These are phyloP conservation scores for Hippasteria phrygiana DNA, from an alignment of 53 echinoderm and acorn worm species.

Conservation along the genomic window DNA sequence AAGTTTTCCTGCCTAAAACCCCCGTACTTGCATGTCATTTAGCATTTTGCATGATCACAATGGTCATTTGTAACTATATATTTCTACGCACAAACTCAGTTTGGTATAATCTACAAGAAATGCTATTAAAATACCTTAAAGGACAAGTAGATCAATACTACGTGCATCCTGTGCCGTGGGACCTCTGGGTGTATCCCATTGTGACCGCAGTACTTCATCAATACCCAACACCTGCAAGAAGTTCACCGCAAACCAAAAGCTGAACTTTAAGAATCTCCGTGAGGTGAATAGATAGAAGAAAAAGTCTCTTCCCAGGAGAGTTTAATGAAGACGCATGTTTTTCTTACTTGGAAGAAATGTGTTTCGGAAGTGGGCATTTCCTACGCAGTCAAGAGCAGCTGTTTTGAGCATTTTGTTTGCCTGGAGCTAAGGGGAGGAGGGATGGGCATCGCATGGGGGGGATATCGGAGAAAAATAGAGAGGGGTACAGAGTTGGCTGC, in stretches of 20 bases:
- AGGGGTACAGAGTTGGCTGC: not conserved
- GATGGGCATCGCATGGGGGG: too few species aligned
- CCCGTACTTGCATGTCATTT: not conserved
- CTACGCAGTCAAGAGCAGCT: slow-evolving; percentile 29
- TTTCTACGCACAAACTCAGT: not conserved
- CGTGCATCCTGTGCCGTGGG: slow-evolving; percentile 17
- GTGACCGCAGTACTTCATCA: slow-evolving; percentile 14
- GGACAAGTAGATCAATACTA: slow-evolving; percentile 27
- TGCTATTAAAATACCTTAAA: not conserved
- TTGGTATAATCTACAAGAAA: not conserved
- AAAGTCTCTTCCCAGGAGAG: slow-evolving; percentile 25
- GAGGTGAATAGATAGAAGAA: not conserved
- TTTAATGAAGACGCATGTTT: slow-evolving; percentile 48
- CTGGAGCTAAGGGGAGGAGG: not conserved
- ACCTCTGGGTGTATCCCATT: slow-evolving; percentile 21
- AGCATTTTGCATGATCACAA: not conserved
- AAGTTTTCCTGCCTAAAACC: too few species aligned
- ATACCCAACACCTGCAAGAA: slow-evolving; percentile 48
- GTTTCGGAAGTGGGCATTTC: slow-evolving; percentile 56
- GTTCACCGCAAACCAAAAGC: slow-evolving; percentile 51
- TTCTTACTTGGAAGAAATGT: slow-evolving; percentile 42
- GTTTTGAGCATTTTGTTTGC: slow-evolving; percentile 8
- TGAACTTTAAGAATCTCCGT: slow-evolving; percentile 33
- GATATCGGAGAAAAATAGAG: too few species aligned
- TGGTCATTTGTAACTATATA: not conserved